Evolutionary conservation across 2,113 vertebrate species (phyloP), one percentile per base, ranked within the genome.

Genomic region (Addax nasomaculatus): DNA sequence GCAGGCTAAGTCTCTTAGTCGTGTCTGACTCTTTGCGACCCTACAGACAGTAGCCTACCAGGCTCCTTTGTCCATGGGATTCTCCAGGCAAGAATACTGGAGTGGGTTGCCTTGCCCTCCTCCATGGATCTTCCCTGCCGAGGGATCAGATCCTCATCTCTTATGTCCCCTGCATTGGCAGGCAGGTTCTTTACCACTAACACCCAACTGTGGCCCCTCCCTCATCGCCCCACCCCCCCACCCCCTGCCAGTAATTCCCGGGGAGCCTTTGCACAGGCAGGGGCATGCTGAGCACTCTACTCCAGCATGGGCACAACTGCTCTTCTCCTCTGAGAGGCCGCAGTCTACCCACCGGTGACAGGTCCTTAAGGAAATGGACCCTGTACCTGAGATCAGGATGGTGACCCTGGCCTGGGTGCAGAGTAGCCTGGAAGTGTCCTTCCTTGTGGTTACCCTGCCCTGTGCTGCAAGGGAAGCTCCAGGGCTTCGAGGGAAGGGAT

Each of bases 181-280:
- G 39, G 39, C 11, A 76, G 12, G 23, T 76, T 76, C 70, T 76
- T 76, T 76, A 76, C 70, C 36, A 76, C 70, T 27, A 70, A 6
- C 5, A 1, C 70, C 70, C 3, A 23, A 30, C 64, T 36, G 64
- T 36, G 64, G 64, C n/a, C n/a, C 64, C n/a, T 9, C 64, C 64
- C n/a, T 17, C 17, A 19, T 21, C 2, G 0, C 15, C 30, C 30
- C 60, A 7, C 15, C 6, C 30, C 60, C 30, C 15, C 3, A 64
- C 30, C 7, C 3, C 33, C 43, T 0, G 6, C 62, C 90, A 21
- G 7, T 5, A 45, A 39, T 76, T 39, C 30, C 95, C 0, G 8
- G 79, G 16, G 16, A 25, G 62, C 25, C 27, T 70, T 43, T 21
- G 60, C n/a, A 0, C 27, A 51, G 80, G 67, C 64, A 70, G 19